These are phyloP conservation scores for Holotrichia oblita DNA, from an alignment of 1,140 invertebrate genomes.

Conservation along the genomic window DNA sequence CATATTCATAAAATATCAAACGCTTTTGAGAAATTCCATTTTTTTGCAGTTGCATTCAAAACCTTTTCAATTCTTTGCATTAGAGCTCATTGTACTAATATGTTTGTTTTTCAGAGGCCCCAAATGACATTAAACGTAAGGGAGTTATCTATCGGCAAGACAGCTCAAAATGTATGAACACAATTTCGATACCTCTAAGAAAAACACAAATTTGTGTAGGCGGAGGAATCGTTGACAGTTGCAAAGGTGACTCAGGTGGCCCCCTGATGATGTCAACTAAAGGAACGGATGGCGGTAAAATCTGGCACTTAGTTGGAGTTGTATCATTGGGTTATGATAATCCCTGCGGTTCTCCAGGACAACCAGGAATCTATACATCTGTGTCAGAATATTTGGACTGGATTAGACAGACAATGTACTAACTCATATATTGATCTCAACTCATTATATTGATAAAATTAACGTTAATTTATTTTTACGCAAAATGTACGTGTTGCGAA, in stretches of 20 bases:
- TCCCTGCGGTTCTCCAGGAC: conserved; percentile 58
- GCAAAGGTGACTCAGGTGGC: conserved; percentile 69
- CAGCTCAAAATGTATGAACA: conserved; percentile 2
- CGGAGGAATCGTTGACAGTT: conserved; percentile 61
- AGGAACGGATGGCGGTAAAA: conserved; percentile 42
- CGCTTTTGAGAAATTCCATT: too few relatives aligned
- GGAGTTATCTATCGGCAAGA: neutral
- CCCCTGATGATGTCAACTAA: conserved; percentile 63
- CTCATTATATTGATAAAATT: neutral
- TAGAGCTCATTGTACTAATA: too few relatives aligned
- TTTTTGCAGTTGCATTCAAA: too few relatives aligned
- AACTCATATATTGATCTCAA: neutral
- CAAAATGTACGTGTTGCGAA: neutral
- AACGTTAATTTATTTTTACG: neutral
- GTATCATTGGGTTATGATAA: conserved; percentile 67
- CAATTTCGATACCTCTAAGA: neutral
- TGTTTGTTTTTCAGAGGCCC: neutral
- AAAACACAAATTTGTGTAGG: conserved; percentile 62
- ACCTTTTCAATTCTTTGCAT: too few relatives aligned
- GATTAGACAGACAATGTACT: conserved; percentile 58
- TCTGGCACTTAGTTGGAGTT: conserved; percentile 61
- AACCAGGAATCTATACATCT: conserved; percentile 69
- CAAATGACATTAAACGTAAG: conserved; percentile 19
- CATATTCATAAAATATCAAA: too few relatives aligned
- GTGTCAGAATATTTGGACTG: conserved; percentile 66